Base-by-base conservation (phyloP, 2,888 invertebrate genomes). In the Lamellibrachia columna region DNA sequence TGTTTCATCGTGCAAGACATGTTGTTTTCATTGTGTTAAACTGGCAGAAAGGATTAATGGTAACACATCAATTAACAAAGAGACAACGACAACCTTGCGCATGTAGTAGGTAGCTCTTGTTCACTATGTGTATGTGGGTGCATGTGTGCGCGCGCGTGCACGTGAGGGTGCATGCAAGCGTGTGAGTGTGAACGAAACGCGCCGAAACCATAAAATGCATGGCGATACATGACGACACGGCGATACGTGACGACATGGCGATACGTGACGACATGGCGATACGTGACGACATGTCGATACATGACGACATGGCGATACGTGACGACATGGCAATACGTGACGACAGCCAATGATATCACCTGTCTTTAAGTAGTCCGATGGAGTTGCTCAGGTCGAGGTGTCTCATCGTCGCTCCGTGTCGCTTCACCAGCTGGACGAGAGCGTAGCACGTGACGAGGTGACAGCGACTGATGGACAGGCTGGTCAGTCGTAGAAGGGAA, bases 401-500 rank as follows among this genome's bases (percentile, higher is more conserved):
- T 53, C 40, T 91, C 11, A 91, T n/a, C 6, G 91, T 91, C 52
- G 91, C 1, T 7, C 53, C 53, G 52, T 91, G 91, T 9, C 53
- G 91, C 91, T 91, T 91, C 91, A 91, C 91, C 22, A 91, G 91
- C 53, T 91, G 91, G 52, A 91, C 52, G 40, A 91, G 91, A 22
- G 52, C 28, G 53, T 91, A 52, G 91, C 52, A 91, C 52, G 91
- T 91, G 91, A 91, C 40, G 15, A 91, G 7, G 11, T 91, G 91
- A 91, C 91, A 91, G 52, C 53, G 91, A 91, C 91, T 91, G 91
- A 91, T 91, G 91, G 52, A 91, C 91, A 91, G 4, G 40, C 91
- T 91, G 91, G 53, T 53, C 11, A 91, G 52, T 52, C 52, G 52
- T 7, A 15, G 52, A 15, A 91, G 91, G 11, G 9, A 91, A 11